These are phyloP conservation scores for Parasteatoda lunata DNA, from an alignment of 2,888 invertebrate species.

Conservation along the genomic window DNA sequence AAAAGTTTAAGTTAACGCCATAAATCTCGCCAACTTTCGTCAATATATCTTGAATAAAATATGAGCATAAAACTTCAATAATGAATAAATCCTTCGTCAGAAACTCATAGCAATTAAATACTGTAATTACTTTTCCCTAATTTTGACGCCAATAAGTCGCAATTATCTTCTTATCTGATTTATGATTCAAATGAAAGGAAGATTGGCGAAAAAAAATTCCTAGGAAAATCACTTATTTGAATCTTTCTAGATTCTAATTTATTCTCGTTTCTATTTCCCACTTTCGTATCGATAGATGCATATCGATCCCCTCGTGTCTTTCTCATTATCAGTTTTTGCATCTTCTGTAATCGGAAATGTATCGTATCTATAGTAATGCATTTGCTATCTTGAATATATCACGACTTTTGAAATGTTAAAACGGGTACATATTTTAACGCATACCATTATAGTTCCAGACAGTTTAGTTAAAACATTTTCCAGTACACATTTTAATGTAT, in stretches of 20 bases:
- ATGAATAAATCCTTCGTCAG: constrained; percentile 56
- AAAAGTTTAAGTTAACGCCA: constrained; percentile 54
- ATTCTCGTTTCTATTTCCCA: constrained; percentile 44
- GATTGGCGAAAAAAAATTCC: constrained; percentile 14
- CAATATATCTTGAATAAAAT: constrained; percentile 58
- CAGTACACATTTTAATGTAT: too few species aligned
- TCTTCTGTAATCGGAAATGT: neutral
- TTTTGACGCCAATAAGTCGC: constrained; percentile 60
- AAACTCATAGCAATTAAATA: constrained; percentile 60
- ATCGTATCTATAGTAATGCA: neutral
- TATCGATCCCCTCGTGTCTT: constrained; percentile 51
- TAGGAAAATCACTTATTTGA: constrained; percentile 51
- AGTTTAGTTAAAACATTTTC: too few species aligned
- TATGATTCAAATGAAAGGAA: constrained; percentile 31
- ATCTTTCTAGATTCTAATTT: constrained; percentile 59
- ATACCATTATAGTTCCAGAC: too few species aligned
- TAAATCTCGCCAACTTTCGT: constrained; percentile 42
- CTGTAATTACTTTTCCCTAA: constrained; percentile 64
- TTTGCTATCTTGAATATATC: neutral
- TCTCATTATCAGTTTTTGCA: constrained; percentile 33
- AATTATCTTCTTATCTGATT: constrained; percentile 60
- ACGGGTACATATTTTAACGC: too few species aligned
- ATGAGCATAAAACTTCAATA: constrained; percentile 46
- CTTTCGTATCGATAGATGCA: constrained; percentile 32
- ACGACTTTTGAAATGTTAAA: too few species aligned